Evolutionary conservation across 2,888 invertebrate species (phyloP), one percentile per base, ranked within the genome.

Genomic region (Argynnis bischoffii): DNA sequence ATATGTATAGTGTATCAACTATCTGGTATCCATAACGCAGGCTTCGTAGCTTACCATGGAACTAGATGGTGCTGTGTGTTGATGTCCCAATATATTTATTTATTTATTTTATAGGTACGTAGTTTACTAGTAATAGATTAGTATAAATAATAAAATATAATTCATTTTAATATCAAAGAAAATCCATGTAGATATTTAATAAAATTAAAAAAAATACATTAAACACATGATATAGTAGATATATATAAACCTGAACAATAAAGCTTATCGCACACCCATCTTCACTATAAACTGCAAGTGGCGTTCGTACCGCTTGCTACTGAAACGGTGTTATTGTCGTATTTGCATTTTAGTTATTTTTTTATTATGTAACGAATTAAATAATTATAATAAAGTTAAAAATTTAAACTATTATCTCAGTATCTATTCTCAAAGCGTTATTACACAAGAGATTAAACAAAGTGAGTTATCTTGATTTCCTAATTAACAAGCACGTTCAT

Each of bases 261-360:
- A 69, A 71, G 67, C 67, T 77, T 77, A 78, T 79, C 78, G 72
- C 70, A 74, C 63, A 74, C 63, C 71, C 70, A 78, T 77, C 78
- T 75, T 48, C 31, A 47, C 55, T 63, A 63, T 59, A 70, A 67
- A 71, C 75, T 66, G 69, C 71, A 65, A 59, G 59, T 59, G 48
- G 64, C 69, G 71, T 63, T 55, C 50, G 61, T 74, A 75, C 71
- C 74, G 75, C 72, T 71, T 72, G 73, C 71, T 72, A 74, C 75
- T 75, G 75, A 74, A 69, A 69, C 72, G 71, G 71, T 66, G 72
- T 71, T 77, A 76, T 75, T 70, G 74, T 75, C 73, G 69, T 73
- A 77, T 76, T 77, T 76, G 74, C 74, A 77, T 75, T 75, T 74
- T 73, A 74, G 74, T 76, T 70, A 51, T 35, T 61, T 61, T 35